Percentiles rank a stretch among this genome's conserved stretches.
These are phyloP conservation scores for Brachionus sp. DNA, from an alignment of 1,140 invertebrate species.

Conservation along the genomic window DNA sequence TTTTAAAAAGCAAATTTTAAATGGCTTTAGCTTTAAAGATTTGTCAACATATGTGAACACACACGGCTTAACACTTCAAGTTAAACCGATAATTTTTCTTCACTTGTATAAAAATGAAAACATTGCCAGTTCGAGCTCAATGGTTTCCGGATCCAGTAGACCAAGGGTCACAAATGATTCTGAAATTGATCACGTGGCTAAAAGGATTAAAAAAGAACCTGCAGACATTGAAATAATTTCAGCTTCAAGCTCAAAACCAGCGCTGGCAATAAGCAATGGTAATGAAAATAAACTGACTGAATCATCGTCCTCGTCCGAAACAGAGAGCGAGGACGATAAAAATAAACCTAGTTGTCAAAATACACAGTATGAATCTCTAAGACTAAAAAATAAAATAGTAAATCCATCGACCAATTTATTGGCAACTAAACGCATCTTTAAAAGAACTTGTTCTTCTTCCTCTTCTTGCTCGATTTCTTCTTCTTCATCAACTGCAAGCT, in stretches of 20 bases:
- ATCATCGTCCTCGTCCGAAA: background rate
- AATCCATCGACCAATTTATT: background rate
- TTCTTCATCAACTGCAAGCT: constrained; percentile 6
- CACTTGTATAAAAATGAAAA: constrained; percentile 14
- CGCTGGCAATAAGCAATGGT: background rate
- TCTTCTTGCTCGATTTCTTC: background rate
- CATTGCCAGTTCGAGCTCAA: background rate
- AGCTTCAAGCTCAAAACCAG: background rate
- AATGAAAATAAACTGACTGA: background rate
- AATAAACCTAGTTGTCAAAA: background rate
- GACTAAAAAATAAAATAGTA: constrained; percentile 10
- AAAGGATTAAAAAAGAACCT: background rate
- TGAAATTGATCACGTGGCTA: background rate
- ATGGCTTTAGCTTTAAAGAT: background rate
- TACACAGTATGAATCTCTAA: background rate
- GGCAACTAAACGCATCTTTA: background rate
- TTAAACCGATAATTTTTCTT: constrained; percentile 31
- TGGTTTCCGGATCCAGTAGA: background rate
- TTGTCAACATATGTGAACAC: background rate
- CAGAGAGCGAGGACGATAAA: background rate
- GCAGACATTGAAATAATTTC: background rate
- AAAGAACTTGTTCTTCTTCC: background rate
- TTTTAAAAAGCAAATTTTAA: constrained; percentile 35
- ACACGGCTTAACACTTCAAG: background rate
- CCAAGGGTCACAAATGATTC: background rate